Percentiles rank a stretch among this genome's conserved stretches.
Evolutionary conservation across 2,797 vertebrate genomes (phyloP).

Genomic region (Acipenser transmontanus): DNA sequence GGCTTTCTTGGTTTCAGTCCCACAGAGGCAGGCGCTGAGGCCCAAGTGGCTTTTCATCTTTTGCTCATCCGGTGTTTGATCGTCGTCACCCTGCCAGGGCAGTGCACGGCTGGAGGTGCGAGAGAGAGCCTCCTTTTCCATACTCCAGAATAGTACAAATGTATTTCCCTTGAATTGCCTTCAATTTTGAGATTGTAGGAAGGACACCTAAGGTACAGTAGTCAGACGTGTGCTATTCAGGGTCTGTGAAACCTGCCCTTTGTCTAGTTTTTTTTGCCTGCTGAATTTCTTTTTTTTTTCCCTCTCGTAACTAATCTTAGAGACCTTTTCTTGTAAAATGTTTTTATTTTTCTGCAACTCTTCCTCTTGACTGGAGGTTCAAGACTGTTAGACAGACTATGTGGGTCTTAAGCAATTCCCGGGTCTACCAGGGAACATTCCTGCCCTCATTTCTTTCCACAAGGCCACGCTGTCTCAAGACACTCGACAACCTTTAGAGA

Average conservation of each 20-base stretch:
- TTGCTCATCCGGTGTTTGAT: neutral
- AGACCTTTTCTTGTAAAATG: neutral
- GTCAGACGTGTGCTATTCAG: no score
- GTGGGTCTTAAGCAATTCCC: no score
- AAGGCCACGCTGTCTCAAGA: neutral
- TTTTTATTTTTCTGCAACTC: neutral
- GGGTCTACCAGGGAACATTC: no score
- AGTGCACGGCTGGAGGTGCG: neutral
- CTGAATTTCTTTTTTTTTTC: neutral
- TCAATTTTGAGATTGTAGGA: no score
- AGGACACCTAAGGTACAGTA: no score
- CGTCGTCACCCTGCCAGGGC: neutral
- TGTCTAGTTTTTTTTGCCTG: neutral
- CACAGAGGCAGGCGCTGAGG: neutral
- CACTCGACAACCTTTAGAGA: conserved; percentile 3
- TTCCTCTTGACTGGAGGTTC: neutral
- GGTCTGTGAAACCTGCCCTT: neutral
- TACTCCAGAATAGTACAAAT: no score
- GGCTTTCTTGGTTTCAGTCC: neutral
- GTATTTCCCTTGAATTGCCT: no score
- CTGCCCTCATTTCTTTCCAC: neutral
- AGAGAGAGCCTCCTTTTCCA: neutral
- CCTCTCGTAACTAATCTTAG: no score
- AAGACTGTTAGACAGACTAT: no score
- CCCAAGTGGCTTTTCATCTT: conserved; percentile 9